Percentiles rank a stretch among this genome's conserved stretches.
phyloP scores from a whole-genome alignment of 2,888 invertebrate genomes.

The Morpho achilles region DNA sequence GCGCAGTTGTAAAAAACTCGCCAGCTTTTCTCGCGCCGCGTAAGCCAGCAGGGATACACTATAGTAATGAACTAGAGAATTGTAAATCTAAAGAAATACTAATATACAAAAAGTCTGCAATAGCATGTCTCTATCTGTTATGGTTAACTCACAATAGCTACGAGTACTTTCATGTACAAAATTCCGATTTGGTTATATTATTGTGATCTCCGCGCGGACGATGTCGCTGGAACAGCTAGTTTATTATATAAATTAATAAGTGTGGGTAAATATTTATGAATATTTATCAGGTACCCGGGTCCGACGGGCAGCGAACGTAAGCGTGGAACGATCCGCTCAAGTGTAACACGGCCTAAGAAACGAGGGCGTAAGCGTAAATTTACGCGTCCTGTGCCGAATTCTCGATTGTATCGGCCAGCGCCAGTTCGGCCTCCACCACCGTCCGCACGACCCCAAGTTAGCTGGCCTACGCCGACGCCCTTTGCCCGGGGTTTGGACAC shows the following conservation, averaged over 20 bases:
- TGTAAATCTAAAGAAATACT: no score
- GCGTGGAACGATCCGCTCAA: slow-evolving; percentile 21
- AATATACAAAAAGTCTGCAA: no score
- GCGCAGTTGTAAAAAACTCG: no score
- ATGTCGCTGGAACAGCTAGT: no score
- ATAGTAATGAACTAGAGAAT: no score
- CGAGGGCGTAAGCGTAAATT: slow-evolving; percentile 37
- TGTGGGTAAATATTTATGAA: neutral
- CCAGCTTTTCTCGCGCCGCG: no score
- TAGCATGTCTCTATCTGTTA: no score
- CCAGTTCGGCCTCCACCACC: slow-evolving; percentile 34
- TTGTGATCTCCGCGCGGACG: no score
- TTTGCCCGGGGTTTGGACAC: slow-evolving; percentile 33
- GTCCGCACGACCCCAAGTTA: slow-evolving; percentile 36
- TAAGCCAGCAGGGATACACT: no score
- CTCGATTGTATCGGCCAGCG: slow-evolving; percentile 56
- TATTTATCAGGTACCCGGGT: slow-evolving; percentile 44
- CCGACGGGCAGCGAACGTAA: slow-evolving; percentile 17
- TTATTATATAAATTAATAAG: neutral
- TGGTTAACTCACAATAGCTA: no score
- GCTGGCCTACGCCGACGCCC: slow-evolving; percentile 40
- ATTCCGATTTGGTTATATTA: no score
- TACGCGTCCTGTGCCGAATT: slow-evolving; percentile 49
- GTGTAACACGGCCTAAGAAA: slow-evolving; percentile 12
- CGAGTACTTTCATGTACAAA: no score